Percentiles rank a stretch among this genome's conserved stretches.
Evolutionary conservation across 2,888 invertebrate genomes (phyloP).

Genomic region (Macaria liturata): DNA sequence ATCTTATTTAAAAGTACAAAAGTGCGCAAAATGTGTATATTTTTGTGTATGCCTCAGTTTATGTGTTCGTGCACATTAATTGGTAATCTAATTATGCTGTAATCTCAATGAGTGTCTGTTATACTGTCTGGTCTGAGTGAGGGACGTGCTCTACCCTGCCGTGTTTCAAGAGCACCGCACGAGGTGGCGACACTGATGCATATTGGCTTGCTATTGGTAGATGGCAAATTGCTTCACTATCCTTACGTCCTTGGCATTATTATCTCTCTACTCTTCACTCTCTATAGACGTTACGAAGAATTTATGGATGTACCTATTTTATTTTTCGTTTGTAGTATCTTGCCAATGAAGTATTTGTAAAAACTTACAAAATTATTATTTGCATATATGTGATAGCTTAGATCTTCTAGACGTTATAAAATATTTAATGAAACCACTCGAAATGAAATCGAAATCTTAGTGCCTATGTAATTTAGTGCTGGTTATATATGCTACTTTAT

Average conservation of each 20-base stretch:
- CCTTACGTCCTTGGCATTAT: slow-evolving; percentile 54
- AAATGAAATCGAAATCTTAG: slow-evolving; percentile 56
- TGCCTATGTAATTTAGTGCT: slow-evolving; percentile 60
- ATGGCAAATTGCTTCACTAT: slow-evolving; percentile 70
- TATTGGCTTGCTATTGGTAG: slow-evolving; percentile 71
- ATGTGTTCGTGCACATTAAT: slow-evolving; percentile 59
- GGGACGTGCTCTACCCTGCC: slow-evolving; percentile 64
- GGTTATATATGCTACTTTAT: slow-evolving; percentile 40
- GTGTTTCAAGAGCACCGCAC: slow-evolving; percentile 72
- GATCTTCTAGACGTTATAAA: slow-evolving; percentile 70
- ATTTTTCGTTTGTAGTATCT: slow-evolving; percentile 66
- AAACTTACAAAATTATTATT: slow-evolving; percentile 65
- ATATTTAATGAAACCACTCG: slow-evolving; percentile 55
- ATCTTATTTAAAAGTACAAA: slow-evolving; percentile 79
- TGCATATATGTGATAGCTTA: slow-evolving; percentile 74
- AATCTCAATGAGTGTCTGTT: slow-evolving; percentile 79
- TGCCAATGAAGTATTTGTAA: slow-evolving; percentile 80
- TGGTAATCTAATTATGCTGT: slow-evolving; percentile 66
- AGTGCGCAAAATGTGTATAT: slow-evolving; percentile 78
- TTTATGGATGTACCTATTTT: slow-evolving; percentile 63
- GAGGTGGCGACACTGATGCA: slow-evolving; percentile 58
- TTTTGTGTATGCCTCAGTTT: slow-evolving; percentile 70
- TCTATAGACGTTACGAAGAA: slow-evolving; percentile 72
- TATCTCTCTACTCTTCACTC: slow-evolving; percentile 75
- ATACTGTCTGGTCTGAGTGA: slow-evolving; percentile 54